Percentiles rank a stretch among this genome's conserved stretches.
phyloP scores from a whole-genome alignment of 1,140 invertebrate genomes.

The Rhyzopertha dominica region DNA sequence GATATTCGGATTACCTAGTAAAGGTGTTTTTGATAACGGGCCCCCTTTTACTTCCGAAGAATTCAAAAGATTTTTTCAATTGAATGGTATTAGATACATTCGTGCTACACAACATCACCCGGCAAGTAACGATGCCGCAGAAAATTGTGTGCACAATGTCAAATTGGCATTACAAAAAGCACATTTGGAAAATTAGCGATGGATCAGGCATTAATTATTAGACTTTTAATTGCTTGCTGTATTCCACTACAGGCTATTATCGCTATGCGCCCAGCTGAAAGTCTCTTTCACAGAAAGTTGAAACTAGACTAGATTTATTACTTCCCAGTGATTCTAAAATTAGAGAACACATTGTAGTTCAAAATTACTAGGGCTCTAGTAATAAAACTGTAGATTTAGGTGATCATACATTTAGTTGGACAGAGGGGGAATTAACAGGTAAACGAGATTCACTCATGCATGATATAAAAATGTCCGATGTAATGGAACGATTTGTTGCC shows the following conservation, averaged over 20 bases:
- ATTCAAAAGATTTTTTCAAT: constrained; percentile 34
- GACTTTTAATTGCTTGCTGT: constrained; percentile 28
- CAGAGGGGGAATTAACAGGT: too few species aligned
- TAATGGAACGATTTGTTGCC: too few species aligned
- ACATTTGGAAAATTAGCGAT: constrained; percentile 9
- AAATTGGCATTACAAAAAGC: constrained; percentile 40
- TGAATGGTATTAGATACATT: constrained; percentile 35
- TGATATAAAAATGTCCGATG: too few species aligned
- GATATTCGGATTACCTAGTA: constrained; percentile 36
- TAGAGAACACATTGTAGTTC: too few species aligned
- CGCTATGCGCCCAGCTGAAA: constrained; percentile 17
- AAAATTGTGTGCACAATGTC: constrained; percentile 43
- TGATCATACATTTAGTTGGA: too few species aligned
- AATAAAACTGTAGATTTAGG: too few species aligned
- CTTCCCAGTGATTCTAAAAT: constrained; percentile 1
- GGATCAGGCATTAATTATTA: constrained; percentile 2
- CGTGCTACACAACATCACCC: constrained; percentile 39
- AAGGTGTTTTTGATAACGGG: constrained; percentile 39
- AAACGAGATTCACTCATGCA: too few species aligned
- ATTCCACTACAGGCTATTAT: constrained; percentile 25
- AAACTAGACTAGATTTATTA: constrained; percentile 18
- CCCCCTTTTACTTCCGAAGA: constrained; percentile 30
- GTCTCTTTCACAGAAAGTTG: constrained; percentile 23
- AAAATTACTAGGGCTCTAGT: too few species aligned
- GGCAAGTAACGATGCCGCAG: constrained; percentile 41